Evolutionary conservation across 2,888 invertebrate species (phyloP), one percentile per base, ranked within the genome.

Genomic region (Ormyrus nitidulus): DNA sequence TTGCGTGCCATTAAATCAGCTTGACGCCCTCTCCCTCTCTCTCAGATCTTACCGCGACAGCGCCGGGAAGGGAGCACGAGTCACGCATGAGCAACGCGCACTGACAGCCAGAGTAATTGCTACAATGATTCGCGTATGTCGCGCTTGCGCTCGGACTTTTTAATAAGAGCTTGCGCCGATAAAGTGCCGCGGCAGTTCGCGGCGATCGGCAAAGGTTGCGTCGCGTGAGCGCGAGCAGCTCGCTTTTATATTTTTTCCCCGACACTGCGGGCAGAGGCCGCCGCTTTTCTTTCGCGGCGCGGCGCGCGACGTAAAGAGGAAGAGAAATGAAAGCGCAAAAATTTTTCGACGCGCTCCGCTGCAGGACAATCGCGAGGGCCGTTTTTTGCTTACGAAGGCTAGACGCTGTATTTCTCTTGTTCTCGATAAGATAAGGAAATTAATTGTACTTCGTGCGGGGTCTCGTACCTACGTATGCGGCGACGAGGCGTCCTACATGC

Each of bases 51-150:
- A 65, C 68, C 58, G 65, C 64, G 64, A 61, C 72, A 48, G 19
- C 49, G 58, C 48, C 7, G 44, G 66, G 9, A 48, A 62, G 54
- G 19, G 34, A 34, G 34, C 34, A 34, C 34, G 34, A 73, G 72
- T 68, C 68, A 65, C 69, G 75, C 79, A 75, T 79, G 49, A 34
- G 46, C 48, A 11, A 46, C 58, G 58, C 65, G 34, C 61, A 71
- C 71, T 49, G 71, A 71, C 75, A 65, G 70, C 54, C 75, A 76
- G 59, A 80, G 71, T 80, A 80, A 80, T 80, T 80, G 71, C 75
- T 80, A 80, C 79, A 71, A 61, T 71, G 79, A 80, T 80, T 61
- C 79, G 65, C 75, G 59, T 69, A 79, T 79, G 48, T 74, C 46
- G 44, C 72, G 9, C 53, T 74, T 19, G 44, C 72, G 9, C 53